Conservation (phyloP, 2,888 invertebrate species). For the Phortica okadai region DNA sequence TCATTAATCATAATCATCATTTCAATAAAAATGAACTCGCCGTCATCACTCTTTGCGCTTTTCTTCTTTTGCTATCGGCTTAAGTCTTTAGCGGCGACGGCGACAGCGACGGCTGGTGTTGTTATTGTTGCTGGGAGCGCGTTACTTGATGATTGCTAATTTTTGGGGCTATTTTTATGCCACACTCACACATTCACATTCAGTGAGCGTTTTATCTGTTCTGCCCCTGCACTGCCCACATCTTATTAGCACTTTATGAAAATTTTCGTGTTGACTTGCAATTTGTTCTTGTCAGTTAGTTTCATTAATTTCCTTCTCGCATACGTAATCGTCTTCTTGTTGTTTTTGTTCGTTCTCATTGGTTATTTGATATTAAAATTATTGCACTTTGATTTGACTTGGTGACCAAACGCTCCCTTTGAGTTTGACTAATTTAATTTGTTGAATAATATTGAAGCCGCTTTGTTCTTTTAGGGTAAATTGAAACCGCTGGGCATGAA, state of each 20-base stretch:
- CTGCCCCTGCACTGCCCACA: neutral
- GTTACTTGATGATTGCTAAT: neutral
- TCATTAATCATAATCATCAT: slow-evolving; percentile 68
- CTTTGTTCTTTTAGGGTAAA: slow-evolving; percentile 11
- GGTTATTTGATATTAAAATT: slow-evolving; percentile 21
- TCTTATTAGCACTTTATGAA: neutral
- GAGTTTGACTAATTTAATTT: neutral
- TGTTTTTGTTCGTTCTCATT: slow-evolving; percentile 16
- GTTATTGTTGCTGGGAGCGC: neutral
- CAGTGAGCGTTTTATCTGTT: neutral
- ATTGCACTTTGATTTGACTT: slow-evolving; percentile 45
- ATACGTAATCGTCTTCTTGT: neutral
- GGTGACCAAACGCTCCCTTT: neutral
- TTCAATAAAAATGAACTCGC: slow-evolving; percentile 64
- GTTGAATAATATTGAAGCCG: slow-evolving; percentile 38
- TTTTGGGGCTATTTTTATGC: neutral
- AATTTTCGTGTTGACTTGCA: slow-evolving; percentile 4
- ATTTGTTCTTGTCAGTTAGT: slow-evolving; percentile 2
- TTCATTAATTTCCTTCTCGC: neutral
- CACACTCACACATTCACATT: neutral
- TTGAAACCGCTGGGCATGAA: slow-evolving; percentile 44
- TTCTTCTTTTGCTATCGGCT: neutral
- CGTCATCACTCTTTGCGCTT: neutral
- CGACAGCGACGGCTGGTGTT: neutral
- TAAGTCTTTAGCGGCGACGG: neutral